These are phyloP conservation scores for Ormyrus rosae DNA, from an alignment of 2,888 invertebrate species.

Conservation along the genomic window DNA sequence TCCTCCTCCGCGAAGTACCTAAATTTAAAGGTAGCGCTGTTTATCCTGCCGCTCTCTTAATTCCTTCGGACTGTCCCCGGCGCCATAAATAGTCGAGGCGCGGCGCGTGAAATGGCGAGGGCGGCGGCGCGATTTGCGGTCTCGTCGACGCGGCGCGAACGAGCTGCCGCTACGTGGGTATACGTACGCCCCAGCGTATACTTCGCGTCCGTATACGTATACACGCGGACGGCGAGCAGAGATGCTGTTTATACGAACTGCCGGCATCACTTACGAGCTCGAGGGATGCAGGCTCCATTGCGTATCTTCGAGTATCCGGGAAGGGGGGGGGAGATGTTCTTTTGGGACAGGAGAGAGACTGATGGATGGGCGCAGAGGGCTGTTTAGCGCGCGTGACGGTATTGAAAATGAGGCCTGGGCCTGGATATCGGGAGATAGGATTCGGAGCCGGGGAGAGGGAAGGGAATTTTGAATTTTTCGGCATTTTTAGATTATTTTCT, in stretches of 20 bases:
- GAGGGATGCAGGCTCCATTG: too few species aligned
- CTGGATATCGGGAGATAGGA: too few species aligned
- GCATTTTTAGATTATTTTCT: too few species aligned
- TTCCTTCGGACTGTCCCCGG: constrained; percentile 16
- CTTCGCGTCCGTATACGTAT: not conserved
- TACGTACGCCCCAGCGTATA: too few species aligned
- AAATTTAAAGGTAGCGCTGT: constrained; percentile 30
- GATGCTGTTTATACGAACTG: constrained; percentile 23
- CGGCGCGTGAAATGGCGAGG: constrained; percentile 44
- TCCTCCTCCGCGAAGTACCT: constrained; percentile 16
- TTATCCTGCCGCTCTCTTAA: constrained; percentile 30
- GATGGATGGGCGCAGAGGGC: too few species aligned
- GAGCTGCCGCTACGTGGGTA: not conserved
- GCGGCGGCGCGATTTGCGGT: constrained; percentile 23
- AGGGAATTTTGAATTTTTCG: too few species aligned
- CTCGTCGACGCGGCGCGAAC: constrained; percentile 23
- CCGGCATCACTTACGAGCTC: not conserved
- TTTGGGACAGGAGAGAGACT: too few species aligned
- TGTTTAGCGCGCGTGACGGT: too few species aligned
- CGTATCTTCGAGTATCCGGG: too few species aligned
- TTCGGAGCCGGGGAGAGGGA: too few species aligned
- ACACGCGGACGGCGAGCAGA: not conserved
- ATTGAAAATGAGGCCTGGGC: too few species aligned
- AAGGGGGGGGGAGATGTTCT: too few species aligned
- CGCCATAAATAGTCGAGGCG: constrained; percentile 36